A percentile compares a stretch with the other conserved stretches of the same genome.
Conservation (phyloP, 2,888 invertebrate genomes). For the Pyrrhopygopsis socrates region DNA sequence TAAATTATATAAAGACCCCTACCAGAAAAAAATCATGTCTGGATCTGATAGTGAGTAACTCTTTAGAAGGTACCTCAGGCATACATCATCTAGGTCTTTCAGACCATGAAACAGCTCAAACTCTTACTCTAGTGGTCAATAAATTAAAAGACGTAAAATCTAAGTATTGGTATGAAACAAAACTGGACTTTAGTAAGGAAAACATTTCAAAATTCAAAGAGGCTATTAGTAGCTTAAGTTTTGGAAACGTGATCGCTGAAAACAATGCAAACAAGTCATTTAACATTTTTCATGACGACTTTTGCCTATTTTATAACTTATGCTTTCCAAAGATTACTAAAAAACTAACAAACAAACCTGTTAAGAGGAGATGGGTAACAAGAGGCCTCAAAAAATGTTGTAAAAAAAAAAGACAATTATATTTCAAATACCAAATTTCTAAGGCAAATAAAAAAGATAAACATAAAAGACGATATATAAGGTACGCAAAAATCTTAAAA, state of each 20-base stretch:
- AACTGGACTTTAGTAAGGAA: background rate
- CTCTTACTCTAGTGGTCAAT: background rate
- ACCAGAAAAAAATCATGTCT: background rate
- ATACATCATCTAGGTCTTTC: background rate
- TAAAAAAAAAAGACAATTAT: background rate
- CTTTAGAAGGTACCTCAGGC: background rate
- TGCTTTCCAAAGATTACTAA: background rate
- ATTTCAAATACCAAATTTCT: background rate
- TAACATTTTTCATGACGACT: background rate
- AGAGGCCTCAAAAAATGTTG: background rate
- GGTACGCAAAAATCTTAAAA: background rate
- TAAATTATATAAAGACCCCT: background rate
- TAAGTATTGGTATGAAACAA: background rate
- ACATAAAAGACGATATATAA: background rate
- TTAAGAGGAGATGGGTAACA: background rate
- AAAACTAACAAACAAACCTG: background rate
- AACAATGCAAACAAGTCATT: background rate
- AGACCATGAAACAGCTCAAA: background rate
- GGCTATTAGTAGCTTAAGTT: background rate
- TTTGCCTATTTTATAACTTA: background rate
- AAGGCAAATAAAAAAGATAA: background rate
- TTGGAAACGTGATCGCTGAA: background rate
- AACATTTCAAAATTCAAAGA: background rate
- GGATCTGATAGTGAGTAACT: background rate
- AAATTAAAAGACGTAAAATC: too few relatives aligned